These are phyloP conservation scores for Zootoca vivipara DNA, from an alignment of 2,113 vertebrate species.

Conservation along the genomic window DNA sequence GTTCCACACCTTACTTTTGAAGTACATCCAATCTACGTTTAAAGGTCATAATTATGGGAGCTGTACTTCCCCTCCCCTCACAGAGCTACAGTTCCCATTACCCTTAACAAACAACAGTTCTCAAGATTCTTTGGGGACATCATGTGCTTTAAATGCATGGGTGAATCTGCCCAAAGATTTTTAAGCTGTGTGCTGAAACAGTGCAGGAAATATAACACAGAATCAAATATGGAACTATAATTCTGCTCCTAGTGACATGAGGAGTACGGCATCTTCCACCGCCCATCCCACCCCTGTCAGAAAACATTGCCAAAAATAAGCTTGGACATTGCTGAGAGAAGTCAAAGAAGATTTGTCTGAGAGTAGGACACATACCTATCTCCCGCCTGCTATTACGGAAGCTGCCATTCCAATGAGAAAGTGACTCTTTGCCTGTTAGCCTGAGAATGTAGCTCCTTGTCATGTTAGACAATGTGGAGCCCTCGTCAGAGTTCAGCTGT, in stretches of 20 bases:
- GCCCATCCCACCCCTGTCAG: background rate
- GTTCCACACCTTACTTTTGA: background rate
- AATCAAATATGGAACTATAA: background rate
- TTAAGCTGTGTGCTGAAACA: background rate
- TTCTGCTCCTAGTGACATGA: background rate
- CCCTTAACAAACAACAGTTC: too few species aligned
- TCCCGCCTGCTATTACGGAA: slow-evolving; percentile 42
- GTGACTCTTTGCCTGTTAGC: slow-evolving; percentile 55
- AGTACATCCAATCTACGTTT: background rate
- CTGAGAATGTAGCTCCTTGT: slow-evolving; percentile 73
- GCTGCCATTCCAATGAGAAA: slow-evolving; percentile 57
- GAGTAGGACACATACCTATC: background rate
- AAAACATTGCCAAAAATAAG: background rate
- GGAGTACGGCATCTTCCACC: background rate
- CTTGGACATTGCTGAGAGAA: slow-evolving; percentile 9
- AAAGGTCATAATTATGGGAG: background rate
- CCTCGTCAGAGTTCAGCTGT: slow-evolving; percentile 69
- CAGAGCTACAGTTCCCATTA: background rate
- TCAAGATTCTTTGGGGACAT: background rate
- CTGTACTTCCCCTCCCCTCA: background rate
- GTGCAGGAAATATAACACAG: background rate
- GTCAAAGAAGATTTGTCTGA: slow-evolving; percentile 31
- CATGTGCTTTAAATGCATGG: background rate
- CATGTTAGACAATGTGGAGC: slow-evolving; percentile 67
- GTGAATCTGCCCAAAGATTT: background rate